Base-by-base conservation (phyloP, 2,113 vertebrate species). In the Struthio camelus region DNA sequence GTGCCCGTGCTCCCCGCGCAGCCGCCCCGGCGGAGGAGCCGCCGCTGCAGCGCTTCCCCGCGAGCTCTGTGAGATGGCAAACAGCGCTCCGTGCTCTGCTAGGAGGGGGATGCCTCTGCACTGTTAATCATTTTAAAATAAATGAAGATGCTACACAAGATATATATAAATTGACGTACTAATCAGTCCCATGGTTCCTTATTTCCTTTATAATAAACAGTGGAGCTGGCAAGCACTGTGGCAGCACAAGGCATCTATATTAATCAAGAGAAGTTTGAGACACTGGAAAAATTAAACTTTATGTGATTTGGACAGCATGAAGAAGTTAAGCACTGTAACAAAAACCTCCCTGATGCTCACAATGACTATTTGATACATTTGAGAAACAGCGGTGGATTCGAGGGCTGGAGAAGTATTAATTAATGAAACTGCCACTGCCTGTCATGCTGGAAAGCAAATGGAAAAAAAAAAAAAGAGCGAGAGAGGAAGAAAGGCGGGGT, bases 281-380 rank as follows among this genome's bases (percentile, higher is more conserved):
- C 98, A 98, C 98, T 98, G 98, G 98, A 98, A 97, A 97, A 97
- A 97, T 94, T 93, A 97, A 96, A 92, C 94, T 96, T 95, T 82
- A 90, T 92, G 96, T 95, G 96, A 91, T 96, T 90, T 85, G 97
- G 97, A 97, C 95, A 90, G 96, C 96, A 80, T 75, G 86, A 92
- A 90, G 97, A 89, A 90, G 91, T 96, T 75, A 79, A 96, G 97
- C 96, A 92, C 98, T 96, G 97, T 97, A 90, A 93, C 92, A 79
- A 96, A 96, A 91, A 91, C 93, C 89, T 92, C 96, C 96, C 81
- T 64, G 80, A 71, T 72, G 94, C 90, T 94, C 92, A 58, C 91
- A 75, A 80, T 97, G 96, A 96, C 96, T 84, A 65, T 81, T 78
- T 85, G 92, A 89, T 80, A 51, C 69, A 58, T 96, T 92, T 83